A percentile compares a stretch with the other conserved stretches of the same genome.
phyloP scores from a whole-genome alignment of 53 echinoderm and acorn worm genomes.

The Henricia sp. region DNA sequence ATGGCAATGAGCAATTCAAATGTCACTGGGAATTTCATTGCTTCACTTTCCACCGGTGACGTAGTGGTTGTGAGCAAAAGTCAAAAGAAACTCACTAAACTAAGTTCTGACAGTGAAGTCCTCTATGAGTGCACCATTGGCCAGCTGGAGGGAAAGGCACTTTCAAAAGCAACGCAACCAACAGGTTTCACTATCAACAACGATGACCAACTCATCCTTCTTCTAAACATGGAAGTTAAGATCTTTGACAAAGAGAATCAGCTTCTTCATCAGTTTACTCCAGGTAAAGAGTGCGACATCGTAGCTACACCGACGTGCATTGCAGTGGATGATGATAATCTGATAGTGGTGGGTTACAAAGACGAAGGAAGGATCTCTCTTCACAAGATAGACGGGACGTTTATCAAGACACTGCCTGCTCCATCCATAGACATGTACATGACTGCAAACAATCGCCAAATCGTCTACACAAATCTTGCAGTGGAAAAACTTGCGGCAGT shows the following conservation, averaged over 20 bases:
- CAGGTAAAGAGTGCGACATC: background rate
- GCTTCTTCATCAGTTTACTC: background rate
- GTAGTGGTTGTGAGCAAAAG: background rate
- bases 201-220: conserved; percentile 6
- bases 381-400: conserved; percentile 6
- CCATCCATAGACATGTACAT: conserved; percentile 15
- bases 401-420: conserved; percentile 8
- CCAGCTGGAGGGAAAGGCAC: background rate
- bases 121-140: background rate
- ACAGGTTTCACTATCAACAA: background rate
- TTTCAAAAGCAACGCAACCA: background rate
- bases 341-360: conserved; percentile 29
- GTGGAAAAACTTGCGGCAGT: background rate
- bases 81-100: background rate
- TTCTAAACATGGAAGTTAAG: background rate
- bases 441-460: background rate
- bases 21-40: background rate
- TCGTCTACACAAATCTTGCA: background rate
- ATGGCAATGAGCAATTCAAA: background rate
- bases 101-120: background rate
- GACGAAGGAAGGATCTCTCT: background rate
- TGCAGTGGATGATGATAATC: conserved; percentile 33
- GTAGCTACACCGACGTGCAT: conserved; percentile 9
- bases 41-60: background rate
- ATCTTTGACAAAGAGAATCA: conserved; percentile 4